Evolutionary conservation across 2,888 invertebrate genomes (phyloP).

Genomic region (Hirtodrosophila alboralis): DNA sequence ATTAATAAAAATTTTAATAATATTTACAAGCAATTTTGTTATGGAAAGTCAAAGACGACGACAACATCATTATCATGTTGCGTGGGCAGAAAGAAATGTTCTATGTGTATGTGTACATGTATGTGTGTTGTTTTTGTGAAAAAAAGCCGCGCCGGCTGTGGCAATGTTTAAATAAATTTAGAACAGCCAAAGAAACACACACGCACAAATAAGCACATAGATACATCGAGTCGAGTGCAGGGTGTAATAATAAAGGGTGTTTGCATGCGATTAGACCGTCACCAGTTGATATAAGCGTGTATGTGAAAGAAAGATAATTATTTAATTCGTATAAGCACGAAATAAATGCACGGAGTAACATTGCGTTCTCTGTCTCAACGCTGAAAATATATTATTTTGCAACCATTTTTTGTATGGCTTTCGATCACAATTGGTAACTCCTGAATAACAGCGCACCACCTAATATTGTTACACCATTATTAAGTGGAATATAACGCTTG

Average conservation of each 20-base stretch:
- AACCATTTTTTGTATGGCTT: too few relatives aligned
- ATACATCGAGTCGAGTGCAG: not conserved
- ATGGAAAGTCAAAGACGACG: slow-evolving; percentile 7
- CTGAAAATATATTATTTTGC: too few relatives aligned
- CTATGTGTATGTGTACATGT: too few relatives aligned
- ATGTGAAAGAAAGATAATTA: too few relatives aligned
- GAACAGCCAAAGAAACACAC: slow-evolving; percentile 43
- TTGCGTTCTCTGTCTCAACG: too few relatives aligned
- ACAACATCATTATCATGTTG: slow-evolving; percentile 42
- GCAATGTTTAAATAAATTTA: slow-evolving; percentile 66
- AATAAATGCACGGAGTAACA: too few relatives aligned
- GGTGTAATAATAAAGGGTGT: too few relatives aligned
- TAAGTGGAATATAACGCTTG: slow-evolving; percentile 65
- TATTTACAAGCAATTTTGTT: slow-evolving; percentile 41
- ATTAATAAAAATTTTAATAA: slow-evolving; percentile 41
- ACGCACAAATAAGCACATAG: slow-evolving; percentile 5
- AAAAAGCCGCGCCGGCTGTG: slow-evolving; percentile 40
- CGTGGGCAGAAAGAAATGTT: slow-evolving; percentile 56
- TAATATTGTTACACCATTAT: not conserved
- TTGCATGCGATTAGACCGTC: too few relatives aligned
- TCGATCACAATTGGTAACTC: too few relatives aligned
- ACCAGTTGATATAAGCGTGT: too few relatives aligned
- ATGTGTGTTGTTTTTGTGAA: slow-evolving; percentile 13
- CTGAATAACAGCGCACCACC: too few relatives aligned
- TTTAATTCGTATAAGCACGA: too few relatives aligned